Base-by-base conservation (phyloP, 2,113 vertebrate genomes). In the Catagonus wagneri region DNA sequence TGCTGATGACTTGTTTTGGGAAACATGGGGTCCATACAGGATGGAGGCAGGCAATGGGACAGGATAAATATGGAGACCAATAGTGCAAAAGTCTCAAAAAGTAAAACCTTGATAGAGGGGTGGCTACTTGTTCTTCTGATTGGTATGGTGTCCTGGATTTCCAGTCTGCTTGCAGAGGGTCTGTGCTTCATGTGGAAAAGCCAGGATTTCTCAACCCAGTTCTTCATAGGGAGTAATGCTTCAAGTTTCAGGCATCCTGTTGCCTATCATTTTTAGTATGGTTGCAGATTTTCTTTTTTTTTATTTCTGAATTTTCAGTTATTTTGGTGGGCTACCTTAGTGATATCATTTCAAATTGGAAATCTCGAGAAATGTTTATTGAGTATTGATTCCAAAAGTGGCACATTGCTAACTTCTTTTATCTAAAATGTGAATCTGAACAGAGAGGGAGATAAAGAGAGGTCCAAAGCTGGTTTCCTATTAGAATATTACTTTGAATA, bases 351-450 rank as follows among this genome's bases (percentile, higher is more conserved):
- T 95, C 76, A 83, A 80, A 72, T 56, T 36, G 87, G 20, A 93
- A 79, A 65, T 72, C 12, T 88, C 36, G 54, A 89, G 63, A 94
- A 68, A 87, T 89, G 50, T 88, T 92, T 96, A 23, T 74, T 80
- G 54, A 56, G 17, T 58, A 63, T 14, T 44, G 20, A 72, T n/a
- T 84, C 60, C 50, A 92, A 39, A 76, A 86, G 23, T 25, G 65
- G 68, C 7, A 8, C 10, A 61, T 36, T 79, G 75, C 66, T 83
- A 93, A 78, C 6, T 25, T 91, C 4, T 78, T 71, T 89, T 56
- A 54, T 54, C 19, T 72, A 87, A 88, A 84, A 74, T 39, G 5
- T 61, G 84, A 83, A 78, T 78, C 75, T n/a, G 50, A 84, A 89
- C 65, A 36, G 58, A 23, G 25, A 7, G 3, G 54, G 29, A 10